These are phyloP conservation scores for Typhlichthys eigenmanni DNA, from an alignment of 2,797 vertebrate species.

Conservation along the genomic window DNA sequence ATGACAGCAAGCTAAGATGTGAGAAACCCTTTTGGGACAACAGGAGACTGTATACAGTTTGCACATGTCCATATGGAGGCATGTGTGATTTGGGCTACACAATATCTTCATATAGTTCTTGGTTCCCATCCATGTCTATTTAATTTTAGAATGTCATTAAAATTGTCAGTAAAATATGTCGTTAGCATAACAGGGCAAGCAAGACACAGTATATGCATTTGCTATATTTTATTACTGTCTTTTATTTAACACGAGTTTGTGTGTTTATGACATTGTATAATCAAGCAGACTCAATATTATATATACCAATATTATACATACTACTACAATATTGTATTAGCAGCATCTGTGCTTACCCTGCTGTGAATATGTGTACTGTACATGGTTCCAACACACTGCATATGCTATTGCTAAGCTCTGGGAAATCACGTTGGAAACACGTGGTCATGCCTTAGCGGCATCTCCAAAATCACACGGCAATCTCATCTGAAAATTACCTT, in stretches of 20 bases:
- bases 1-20: neutral
- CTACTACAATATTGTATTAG: too few species aligned
- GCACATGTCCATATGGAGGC: neutral
- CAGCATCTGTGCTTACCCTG: too few species aligned
- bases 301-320: too few species aligned
- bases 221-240: too few species aligned
- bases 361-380: slow-evolving; percentile 1
- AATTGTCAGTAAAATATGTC: neutral
- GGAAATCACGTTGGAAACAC: slow-evolving; percentile 17
- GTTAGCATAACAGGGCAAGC: too few species aligned
- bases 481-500: slow-evolving; percentile 82
- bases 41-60: too few species aligned
- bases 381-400: neutral
- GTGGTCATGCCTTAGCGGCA: neutral
- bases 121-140: neutral
- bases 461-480: neutral
- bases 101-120: neutral
- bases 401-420: slow-evolving; percentile 10
- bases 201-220: too few species aligned
- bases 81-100: neutral
- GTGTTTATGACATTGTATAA: too few species aligned
- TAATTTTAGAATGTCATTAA: neutral
- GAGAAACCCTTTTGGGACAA: neutral
- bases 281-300: too few species aligned
- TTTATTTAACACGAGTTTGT: too few species aligned